Percentiles rank a stretch among this genome's conserved stretches.
These are phyloP conservation scores for Andrena dorsata DNA, from an alignment of 2,888 invertebrate species.

Conservation along the genomic window DNA sequence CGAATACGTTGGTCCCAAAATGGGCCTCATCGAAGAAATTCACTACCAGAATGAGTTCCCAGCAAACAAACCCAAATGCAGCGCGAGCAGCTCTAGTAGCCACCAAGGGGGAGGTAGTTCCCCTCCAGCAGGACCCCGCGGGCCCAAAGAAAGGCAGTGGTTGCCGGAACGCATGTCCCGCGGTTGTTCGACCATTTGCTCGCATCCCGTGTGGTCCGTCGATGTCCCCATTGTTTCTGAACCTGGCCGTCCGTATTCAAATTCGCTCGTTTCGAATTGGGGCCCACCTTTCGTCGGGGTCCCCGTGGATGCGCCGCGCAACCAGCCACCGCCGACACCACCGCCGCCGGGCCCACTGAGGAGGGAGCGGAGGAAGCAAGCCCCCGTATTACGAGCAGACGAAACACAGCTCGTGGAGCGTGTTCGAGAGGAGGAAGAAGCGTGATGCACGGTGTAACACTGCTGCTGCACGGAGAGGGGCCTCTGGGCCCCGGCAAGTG, in stretches of 20 bases:
- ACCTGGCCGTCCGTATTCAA: constrained; percentile 82
- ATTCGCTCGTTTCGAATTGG: constrained; percentile 83
- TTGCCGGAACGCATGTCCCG: constrained; percentile 84
- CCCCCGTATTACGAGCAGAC: constrained; percentile 64
- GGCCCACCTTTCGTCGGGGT: constrained; percentile 61
- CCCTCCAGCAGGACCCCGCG: constrained; percentile 31
- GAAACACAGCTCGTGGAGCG: constrained; percentile 48
- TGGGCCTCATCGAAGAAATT: no score
- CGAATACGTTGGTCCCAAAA: no score
- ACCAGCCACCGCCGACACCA: constrained; percentile 6
- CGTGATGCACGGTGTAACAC: constrained; percentile 70
- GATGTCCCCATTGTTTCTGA: constrained; percentile 84
- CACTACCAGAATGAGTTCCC: no score
- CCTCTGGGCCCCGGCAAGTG: constrained; percentile 11
- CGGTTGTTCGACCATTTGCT: constrained; percentile 85
- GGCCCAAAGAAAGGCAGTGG: constrained; percentile 66
- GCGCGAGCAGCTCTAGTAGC: not conserved
- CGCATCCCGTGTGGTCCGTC: constrained; percentile 85
- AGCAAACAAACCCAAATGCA: no score
- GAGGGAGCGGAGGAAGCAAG: constrained; percentile 23
- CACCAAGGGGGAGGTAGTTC: not conserved
- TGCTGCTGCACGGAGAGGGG: constrained; percentile 53
- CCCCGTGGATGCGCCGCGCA: constrained; percentile 18
- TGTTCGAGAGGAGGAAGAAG: constrained; percentile 56
- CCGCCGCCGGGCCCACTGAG: constrained; percentile 2